These are phyloP conservation scores for Philaethria dido DNA, from an alignment of 2,888 invertebrate genomes.

Conservation along the genomic window DNA sequence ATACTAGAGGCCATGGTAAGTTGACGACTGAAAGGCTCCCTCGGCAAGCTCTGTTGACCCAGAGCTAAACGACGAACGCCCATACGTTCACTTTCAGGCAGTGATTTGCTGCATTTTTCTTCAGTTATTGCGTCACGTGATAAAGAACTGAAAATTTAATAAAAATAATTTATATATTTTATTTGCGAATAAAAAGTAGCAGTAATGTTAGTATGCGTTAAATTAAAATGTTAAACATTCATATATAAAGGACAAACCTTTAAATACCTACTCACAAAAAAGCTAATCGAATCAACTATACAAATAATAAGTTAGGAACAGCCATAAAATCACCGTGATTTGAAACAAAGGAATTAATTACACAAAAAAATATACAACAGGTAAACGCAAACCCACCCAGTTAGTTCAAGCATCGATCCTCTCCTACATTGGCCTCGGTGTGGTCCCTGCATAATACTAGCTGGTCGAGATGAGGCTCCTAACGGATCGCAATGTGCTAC, in stretches of 20 bases:
- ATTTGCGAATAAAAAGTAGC: too few species aligned
- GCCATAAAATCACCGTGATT: neutral
- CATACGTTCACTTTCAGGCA: conserved; percentile 84
- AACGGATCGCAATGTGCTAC: conserved; percentile 85
- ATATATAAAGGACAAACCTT: too few species aligned
- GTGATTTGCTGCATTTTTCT: conserved; percentile 86
- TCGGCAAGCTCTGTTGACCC: conserved; percentile 83
- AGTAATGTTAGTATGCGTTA: too few species aligned
- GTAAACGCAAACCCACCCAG: conserved; percentile 85
- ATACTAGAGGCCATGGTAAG: conserved; percentile 85
- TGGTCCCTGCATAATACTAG: conserved; percentile 83
- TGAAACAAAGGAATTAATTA: neutral
- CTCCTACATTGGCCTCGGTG: conserved; percentile 88
- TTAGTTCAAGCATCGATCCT: conserved; percentile 92
- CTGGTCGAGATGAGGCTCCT: conserved; percentile 85
- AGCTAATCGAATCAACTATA: neutral
- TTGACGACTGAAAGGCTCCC: conserved; percentile 84
- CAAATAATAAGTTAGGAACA: neutral
- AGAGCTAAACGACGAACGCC: conserved; percentile 79
- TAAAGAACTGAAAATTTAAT: conserved; percentile 73
- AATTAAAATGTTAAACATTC: too few species aligned
- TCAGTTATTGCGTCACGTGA: conserved; percentile 89
- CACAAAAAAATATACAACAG: neutral
- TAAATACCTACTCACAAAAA: neutral
- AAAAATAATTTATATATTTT: neutral